Evolutionary conservation across 1,140 invertebrate species (phyloP), one percentile per base, ranked within the genome.

Genomic region (Drosophila bipectinata): DNA sequence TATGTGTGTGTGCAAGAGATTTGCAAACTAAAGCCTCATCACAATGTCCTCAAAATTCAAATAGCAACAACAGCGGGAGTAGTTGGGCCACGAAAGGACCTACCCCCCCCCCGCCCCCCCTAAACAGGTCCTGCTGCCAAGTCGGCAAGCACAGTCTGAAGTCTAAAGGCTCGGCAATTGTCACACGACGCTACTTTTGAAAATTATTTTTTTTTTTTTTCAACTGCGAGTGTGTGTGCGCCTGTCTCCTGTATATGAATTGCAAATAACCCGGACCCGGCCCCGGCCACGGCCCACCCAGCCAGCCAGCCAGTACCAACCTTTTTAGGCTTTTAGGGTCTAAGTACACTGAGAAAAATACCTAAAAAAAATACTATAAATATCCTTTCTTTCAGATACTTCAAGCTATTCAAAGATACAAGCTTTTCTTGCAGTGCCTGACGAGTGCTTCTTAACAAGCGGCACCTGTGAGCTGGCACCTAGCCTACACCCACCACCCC

Each of bases 21-120:
- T 88, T 88, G 83, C 83, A 88, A 88, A 89, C 83, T 88, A 88
- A 88, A 88, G 83, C 79, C 83, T 88, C 83, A 88, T 89, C 83
- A 88, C 83, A 88, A 88, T 88, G 83, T 88, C 83, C 83, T 88
- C 83, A 88, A 88, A 88, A 87, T 87, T 83, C 83, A 88, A 87
- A 87, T 83, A 88, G 79, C 83, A 87, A 87, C 62, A 83, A 77
- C 61, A 71, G 57, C 62, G 63, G 34, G 47, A 59, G 72, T 83
- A 83, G 79, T 83, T 83, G 79, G 79, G 57, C 76, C 76, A 75
- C 79, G 79, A 75, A 76, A 72, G 58, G 53, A 58, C 74, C 68
- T 39, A 1, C 41, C 56, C n/a, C 12, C 56, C 28, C n/a, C 26
- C 39, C 32, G 4, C 4, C 4, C 8, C 1, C 28, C n/a, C 14